These are phyloP conservation scores for Podilymbus podiceps DNA, from an alignment of 2,113 vertebrate genomes.

Conservation along the genomic window DNA sequence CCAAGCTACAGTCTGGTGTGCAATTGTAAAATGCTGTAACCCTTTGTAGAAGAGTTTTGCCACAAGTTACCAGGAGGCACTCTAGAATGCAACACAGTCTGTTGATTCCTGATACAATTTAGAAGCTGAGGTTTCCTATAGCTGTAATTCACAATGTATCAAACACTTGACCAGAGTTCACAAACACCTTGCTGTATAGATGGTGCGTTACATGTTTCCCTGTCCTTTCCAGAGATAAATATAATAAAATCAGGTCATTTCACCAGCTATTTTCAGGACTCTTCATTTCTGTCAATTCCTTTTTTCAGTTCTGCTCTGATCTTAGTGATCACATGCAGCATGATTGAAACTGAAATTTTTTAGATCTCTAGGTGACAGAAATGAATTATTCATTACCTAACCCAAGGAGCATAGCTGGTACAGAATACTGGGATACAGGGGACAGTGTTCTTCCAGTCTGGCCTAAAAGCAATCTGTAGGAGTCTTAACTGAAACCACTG, in stretches of 20 bases:
- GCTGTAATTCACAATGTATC: not conserved
- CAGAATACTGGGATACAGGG: not conserved
- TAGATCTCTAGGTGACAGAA: not conserved
- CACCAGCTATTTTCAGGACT: not conserved
- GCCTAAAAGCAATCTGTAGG: not conserved
- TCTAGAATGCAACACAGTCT: not conserved
- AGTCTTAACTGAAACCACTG: not conserved
- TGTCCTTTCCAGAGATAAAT: not conserved
- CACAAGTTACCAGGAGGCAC: not conserved
- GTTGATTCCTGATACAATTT: not conserved
- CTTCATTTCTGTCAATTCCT: not conserved
- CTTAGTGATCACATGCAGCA: not conserved
- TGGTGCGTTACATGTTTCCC: not conserved
- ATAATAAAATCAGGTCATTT: not conserved
- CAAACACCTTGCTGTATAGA: not conserved
- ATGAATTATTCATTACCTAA: not conserved
- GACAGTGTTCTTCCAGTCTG: not conserved
- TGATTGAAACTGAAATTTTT: not conserved
- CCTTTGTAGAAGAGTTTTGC: not conserved
- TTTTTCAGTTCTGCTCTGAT: not conserved
- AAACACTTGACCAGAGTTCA: not conserved
- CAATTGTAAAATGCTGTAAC: not conserved
- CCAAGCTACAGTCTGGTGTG: fast-evolving
- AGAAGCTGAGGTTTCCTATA: not conserved
- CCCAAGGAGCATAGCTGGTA: not conserved